Evolutionary conservation across 2,113 vertebrate species (phyloP), one percentile per base, ranked within the genome.

Genomic region (human): DNA sequence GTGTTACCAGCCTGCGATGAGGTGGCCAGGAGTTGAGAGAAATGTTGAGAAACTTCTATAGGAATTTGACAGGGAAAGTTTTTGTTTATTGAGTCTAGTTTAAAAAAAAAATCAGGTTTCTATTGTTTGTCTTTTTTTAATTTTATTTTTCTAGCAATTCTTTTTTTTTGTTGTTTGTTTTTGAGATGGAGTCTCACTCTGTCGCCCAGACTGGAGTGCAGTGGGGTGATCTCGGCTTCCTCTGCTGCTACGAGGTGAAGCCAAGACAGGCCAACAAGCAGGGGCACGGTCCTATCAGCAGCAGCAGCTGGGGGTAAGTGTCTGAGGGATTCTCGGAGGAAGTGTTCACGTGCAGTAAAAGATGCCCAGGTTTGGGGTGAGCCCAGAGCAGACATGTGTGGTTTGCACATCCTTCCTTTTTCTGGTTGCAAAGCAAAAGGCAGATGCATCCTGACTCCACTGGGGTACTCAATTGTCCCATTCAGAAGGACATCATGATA

Each of bases 311-410:
- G 7, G 12, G 23, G 23, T n/a, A n/a, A 23, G 50, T 82, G 55
- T 59, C 80, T 16, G 3, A 14, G n/a, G n/a, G n/a, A 40, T 82
- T 59, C 80, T 2, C 40, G 55, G 6, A 82, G 55, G 55, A 40
- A 25, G 23, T 40, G 38, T 17, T 59, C 23, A n/a, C 13, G 14
- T 40, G 55, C 55, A 40, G 45, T 40, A 59, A 48, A 66, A 45
- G 57, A 35, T 10, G 13, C 17, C 30, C 40, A 22, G 59, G 20
- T 84, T 20, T 12, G 59, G 11, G 30, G 38, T 23, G 23, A 38
- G 48, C 40, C 7, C 3, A 2, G 17, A 10, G 38, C 16, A 5
- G 52, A 50, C 52, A 16, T 1, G 0, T 10, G 50, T 18, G 35
- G 18, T 27, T 9, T 9, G n/a, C 30, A 40, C 43, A 22, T 76